These are phyloP conservation scores for Stomorhina lunata DNA, from an alignment of 2,888 invertebrate genomes.

Conservation along the genomic window DNA sequence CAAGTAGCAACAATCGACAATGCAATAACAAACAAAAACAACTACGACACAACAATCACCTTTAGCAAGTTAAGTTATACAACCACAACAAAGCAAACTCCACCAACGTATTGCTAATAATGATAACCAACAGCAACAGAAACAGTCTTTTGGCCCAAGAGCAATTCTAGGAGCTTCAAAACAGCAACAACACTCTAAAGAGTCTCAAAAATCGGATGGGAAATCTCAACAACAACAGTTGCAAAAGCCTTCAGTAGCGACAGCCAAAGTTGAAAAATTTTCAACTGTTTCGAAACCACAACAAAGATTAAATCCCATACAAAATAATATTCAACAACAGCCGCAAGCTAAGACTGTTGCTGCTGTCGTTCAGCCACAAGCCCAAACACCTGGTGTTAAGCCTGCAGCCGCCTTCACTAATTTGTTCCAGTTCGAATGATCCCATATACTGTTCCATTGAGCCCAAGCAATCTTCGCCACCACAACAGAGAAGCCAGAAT, in stretches of 20 bases:
- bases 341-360: constrained; percentile 33
- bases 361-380: background rate
- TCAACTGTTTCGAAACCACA: constrained; percentile 42
- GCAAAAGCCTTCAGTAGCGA: constrained; percentile 13
- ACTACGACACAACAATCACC: constrained; percentile 48
- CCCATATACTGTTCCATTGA: constrained; percentile 80
- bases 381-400: background rate
- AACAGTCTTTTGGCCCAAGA: constrained; percentile 35
- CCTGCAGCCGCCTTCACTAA: constrained; percentile 73
- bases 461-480: constrained; percentile 73
- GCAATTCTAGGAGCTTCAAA: constrained; percentile 57
- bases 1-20: constrained; percentile 30
- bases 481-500: constrained; percentile 43
- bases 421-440: constrained; percentile 76
- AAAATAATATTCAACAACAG: constrained; percentile 47
- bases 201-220: constrained; percentile 46
- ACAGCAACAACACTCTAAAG: constrained; percentile 36
- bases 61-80: constrained; percentile 55
- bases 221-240: constrained; percentile 56
- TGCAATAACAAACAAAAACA: constrained; percentile 52
- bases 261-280: constrained; percentile 51
- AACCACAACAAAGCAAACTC: constrained; percentile 53
- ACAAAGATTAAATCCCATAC: constrained; percentile 49
- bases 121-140: constrained; percentile 58
- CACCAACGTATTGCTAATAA: constrained; percentile 35